phyloP scores from a whole-genome alignment of 2,797 vertebrate genomes.

The Microtus californicus region DNA sequence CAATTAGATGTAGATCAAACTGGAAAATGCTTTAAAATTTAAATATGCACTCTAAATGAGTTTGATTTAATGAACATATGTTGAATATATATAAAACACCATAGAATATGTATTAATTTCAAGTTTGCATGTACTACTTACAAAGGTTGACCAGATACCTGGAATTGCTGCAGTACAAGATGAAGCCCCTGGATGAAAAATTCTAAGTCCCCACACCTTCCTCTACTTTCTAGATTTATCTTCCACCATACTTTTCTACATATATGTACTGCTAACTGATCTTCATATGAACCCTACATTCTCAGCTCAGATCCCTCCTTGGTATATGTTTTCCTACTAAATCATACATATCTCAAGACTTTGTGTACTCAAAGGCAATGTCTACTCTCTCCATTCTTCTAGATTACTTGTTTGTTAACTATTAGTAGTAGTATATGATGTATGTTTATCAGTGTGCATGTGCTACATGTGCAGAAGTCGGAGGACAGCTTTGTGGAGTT shows the following conservation, averaged over 20 bases:
- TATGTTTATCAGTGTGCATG: not conserved
- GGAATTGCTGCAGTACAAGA: not conserved
- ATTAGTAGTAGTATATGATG: not conserved
- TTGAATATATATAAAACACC: not conserved
- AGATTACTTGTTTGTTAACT: not conserved
- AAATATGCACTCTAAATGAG: not conserved
- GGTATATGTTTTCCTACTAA: not conserved
- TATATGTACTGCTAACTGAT: not conserved
- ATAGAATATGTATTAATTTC: not conserved
- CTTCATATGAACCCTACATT: not conserved
- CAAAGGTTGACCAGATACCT: not conserved
- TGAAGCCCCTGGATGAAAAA: not conserved
- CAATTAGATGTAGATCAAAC: not conserved
- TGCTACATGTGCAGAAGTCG: not conserved
- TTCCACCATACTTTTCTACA: not conserved
- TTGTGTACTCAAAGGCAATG: not conserved
- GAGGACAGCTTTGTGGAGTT: not conserved
- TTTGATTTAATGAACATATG: not conserved
- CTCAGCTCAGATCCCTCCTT: not conserved
- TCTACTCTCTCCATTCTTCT: not conserved
- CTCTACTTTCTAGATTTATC: not conserved
- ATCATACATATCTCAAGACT: not conserved
- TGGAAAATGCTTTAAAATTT: not conserved
- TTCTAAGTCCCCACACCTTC: not conserved
- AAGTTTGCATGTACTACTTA: not conserved